Base-by-base conservation (phyloP, 2,113 vertebrate species). In the Chaetodon trifascialis region DNA sequence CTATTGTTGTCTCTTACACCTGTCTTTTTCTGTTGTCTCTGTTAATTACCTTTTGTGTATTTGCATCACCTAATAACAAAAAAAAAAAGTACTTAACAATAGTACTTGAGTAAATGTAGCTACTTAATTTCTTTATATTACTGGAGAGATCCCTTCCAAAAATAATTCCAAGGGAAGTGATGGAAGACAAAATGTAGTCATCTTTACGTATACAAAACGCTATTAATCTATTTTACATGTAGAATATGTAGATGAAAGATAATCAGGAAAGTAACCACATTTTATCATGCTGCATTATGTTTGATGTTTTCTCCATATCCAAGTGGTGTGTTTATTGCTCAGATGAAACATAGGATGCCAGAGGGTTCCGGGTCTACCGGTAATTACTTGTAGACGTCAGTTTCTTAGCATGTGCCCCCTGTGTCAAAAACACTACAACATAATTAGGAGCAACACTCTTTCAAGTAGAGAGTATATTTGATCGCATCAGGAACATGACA, bases 401-500 rank as follows among this genome's bases (percentile, higher is more conserved):
- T 60, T 74, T 51, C 19, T 55, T 63, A 19, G 34, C 42, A 36
- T 79, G 68, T 78, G 60, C 54, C 54, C 55, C 40, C 21, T 25
- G 38, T 73, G 69, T 63, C 71, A 59, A 16, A 40, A 54, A n/a
- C 49, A 64, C 55, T 54, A 47, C 30, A 56, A 65, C 44, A 58
- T 56, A 80, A 85, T 80, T 76, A 76, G 58, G 44, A 47, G 30
- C 59, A n/a, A 21, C 44, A 42, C 30, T 65, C 63, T 78, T 73
- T 68, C 52, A 68, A 73, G 54, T 62, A 25, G 56, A 73, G 36
- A 49, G 38, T 23, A 38, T 42, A 54, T 80, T 65, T 85, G 65
- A 80, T 72, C 52, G 52, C 51, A 80, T 71, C 66, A 80, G 68
- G 60, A 85, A 85, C 66, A 60, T 36, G 63, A 68, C 63, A 64